Conservation (phyloP, 2,113 vertebrate species). For the Alethe castanea region DNA sequence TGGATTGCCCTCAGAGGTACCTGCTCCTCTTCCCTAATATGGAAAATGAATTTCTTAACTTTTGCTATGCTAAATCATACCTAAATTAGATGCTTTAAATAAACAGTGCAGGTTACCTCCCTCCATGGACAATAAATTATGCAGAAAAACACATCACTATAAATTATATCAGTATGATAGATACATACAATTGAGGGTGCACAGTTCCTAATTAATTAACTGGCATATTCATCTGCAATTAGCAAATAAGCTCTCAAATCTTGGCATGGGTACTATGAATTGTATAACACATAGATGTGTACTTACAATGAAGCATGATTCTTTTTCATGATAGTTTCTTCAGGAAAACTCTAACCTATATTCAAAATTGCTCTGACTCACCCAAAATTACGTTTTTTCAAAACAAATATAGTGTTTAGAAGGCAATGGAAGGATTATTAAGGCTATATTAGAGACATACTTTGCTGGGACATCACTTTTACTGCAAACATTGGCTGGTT, state of each 20-base stretch:
- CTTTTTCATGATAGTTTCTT: neutral
- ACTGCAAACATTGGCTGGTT: neutral
- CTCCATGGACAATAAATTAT: neutral
- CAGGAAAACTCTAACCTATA: neutral
- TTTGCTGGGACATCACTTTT: neutral
- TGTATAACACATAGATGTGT: neutral
- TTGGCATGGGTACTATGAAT: neutral
- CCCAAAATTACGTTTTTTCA: neutral
- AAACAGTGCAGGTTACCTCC: neutral
- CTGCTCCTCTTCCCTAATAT: neutral
- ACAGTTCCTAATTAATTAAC: slow-evolving; percentile 59
- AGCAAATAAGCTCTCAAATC: slow-evolving; percentile 41
- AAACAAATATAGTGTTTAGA: neutral
- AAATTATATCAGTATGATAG: slow-evolving; percentile 51
- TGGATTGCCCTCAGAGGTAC: neutral
- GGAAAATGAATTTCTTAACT: neutral
- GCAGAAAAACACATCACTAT: neutral
- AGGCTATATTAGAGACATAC: neutral
- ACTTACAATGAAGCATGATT: neutral
- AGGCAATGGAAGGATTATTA: neutral
- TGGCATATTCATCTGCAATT: slow-evolving; percentile 47
- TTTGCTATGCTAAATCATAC: neutral
- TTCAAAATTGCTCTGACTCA: slow-evolving; percentile 3
- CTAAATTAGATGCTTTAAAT: slow-evolving; percentile 8
- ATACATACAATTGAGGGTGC: slow-evolving; percentile 21